Conservation (phyloP, 1,140 invertebrate genomes). For the Agraylea sexmaculata region DNA sequence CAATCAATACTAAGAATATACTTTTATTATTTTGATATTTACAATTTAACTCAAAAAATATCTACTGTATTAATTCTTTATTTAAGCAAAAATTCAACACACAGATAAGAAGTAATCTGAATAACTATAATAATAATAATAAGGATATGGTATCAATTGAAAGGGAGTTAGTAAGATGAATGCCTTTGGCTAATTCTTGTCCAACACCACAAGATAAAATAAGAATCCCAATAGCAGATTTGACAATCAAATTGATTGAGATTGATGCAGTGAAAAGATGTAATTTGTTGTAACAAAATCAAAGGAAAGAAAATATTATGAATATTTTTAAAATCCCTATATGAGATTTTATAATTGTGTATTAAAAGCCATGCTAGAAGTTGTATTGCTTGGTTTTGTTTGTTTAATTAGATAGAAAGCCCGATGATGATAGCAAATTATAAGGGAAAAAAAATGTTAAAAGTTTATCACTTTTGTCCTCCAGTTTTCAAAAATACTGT, state of each 20-base stretch:
- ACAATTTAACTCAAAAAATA: no score
- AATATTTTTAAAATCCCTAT: not conserved
- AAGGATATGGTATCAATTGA: constrained; percentile 14
- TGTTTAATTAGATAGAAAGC: no score
- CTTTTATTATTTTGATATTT: constrained; percentile 4
- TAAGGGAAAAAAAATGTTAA: no score
- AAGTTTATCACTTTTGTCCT: no score
- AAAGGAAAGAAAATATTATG: not conserved
- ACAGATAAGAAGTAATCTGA: constrained; percentile 10
- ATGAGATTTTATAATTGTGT: no score
- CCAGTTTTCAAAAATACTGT: no score
- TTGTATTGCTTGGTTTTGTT: no score
- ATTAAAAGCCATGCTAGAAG: no score
- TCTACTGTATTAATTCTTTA: constrained; percentile 3
- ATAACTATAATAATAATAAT: constrained; percentile 10
- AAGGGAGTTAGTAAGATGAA: constrained; percentile 27
- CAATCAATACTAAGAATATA: constrained; percentile 23
- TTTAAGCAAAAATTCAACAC: constrained; percentile 6
- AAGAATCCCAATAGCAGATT: no score
- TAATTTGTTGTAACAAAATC: not conserved
- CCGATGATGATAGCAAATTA: no score
- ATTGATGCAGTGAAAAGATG: no score
- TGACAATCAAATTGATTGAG: no score
- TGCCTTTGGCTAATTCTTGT: constrained; percentile 37
- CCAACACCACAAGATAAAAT: constrained; percentile 17